phyloP scores from a whole-genome alignment of 2,797 vertebrate species.

The Discoglossus pictus region DNA sequence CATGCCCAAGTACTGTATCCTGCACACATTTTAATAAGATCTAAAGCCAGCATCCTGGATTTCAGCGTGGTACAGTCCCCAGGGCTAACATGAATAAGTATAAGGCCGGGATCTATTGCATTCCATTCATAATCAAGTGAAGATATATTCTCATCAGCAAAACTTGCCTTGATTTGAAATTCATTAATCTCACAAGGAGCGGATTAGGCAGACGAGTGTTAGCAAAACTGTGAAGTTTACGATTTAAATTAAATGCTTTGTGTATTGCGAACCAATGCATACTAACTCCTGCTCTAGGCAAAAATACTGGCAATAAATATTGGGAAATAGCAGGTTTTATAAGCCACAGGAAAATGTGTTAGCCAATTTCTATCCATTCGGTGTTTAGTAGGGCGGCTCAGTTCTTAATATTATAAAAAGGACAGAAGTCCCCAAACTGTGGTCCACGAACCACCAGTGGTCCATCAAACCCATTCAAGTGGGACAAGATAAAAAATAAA shows the following conservation, averaged over 20 bases:
- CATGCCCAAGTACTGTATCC: slow-evolving; percentile 53
- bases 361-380: too few species aligned
- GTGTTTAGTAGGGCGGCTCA: too few species aligned
- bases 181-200: slow-evolving; percentile 54
- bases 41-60: slow-evolving; percentile 58
- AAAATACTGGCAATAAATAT: background rate
- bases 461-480: too few species aligned
- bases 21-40: slow-evolving; percentile 58
- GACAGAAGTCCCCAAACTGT: too few species aligned
- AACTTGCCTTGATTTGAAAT: slow-evolving; percentile 51
- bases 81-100: slow-evolving; percentile 58
- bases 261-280: slow-evolving; percentile 25
- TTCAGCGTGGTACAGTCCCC: slow-evolving; percentile 50
- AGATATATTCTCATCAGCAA: slow-evolving; percentile 53
- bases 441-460: too few species aligned
- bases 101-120: slow-evolving; percentile 51
- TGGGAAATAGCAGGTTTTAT: too few species aligned
- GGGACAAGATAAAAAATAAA: too few species aligned
- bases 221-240: slow-evolving; percentile 39
- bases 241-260: slow-evolving; percentile 37
- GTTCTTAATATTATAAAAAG: too few species aligned
- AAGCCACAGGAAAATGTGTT: too few species aligned
- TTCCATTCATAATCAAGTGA: slow-evolving; percentile 60
- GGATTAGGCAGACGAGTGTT: slow-evolving; percentile 55
- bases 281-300: slow-evolving; percentile 22